Percentiles rank a stretch among this genome's conserved stretches.
Conservation (phyloP, 2,888 invertebrate species). For the Odontocolon sp. region DNA sequence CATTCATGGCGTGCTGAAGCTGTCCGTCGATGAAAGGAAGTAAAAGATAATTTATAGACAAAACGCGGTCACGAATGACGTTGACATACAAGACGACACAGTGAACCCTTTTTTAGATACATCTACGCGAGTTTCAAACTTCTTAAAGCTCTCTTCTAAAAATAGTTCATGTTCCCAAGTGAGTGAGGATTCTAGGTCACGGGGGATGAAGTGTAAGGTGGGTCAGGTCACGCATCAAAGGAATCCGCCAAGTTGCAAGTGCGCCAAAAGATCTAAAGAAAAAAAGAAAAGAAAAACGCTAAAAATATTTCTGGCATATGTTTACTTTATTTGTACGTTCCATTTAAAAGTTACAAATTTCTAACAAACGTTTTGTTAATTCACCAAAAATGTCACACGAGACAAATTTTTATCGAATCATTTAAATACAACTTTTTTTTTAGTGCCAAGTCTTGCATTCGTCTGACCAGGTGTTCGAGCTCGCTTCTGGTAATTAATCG, state of each 20-base stretch:
- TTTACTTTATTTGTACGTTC: too few species aligned
- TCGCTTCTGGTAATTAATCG: slow-evolving; percentile 75
- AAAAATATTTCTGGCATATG: slow-evolving; percentile 27
- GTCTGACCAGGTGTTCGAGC: slow-evolving; percentile 71
- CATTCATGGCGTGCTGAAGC: slow-evolving; percentile 39
- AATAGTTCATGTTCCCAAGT: slow-evolving; percentile 67
- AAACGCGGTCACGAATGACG: slow-evolving; percentile 53
- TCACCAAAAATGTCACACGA: too few species aligned
- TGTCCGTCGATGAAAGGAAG: slow-evolving; percentile 49
- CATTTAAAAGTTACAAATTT: too few species aligned
- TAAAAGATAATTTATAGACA: slow-evolving; percentile 60
- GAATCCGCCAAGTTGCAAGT: slow-evolving; percentile 37
- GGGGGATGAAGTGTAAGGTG: slow-evolving; percentile 56
- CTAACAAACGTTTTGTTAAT: too few species aligned
- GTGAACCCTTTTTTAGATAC: slow-evolving; percentile 25
- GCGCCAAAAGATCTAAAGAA: slow-evolving; percentile 2
- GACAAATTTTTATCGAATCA: not conserved
- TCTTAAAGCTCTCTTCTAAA: slow-evolving; percentile 70
- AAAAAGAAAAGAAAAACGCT: slow-evolving; percentile 42
- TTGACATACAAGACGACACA: slow-evolving; percentile 8
- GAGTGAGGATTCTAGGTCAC: slow-evolving; percentile 74
- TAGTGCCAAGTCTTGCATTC: slow-evolving; percentile 61
- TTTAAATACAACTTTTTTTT: slow-evolving; percentile 63
- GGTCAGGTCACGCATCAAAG: slow-evolving; percentile 40
- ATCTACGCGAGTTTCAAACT: slow-evolving; percentile 39